These are phyloP conservation scores for Pollenia amentaria DNA, from an alignment of 2,888 invertebrate genomes.

Conservation along the genomic window DNA sequence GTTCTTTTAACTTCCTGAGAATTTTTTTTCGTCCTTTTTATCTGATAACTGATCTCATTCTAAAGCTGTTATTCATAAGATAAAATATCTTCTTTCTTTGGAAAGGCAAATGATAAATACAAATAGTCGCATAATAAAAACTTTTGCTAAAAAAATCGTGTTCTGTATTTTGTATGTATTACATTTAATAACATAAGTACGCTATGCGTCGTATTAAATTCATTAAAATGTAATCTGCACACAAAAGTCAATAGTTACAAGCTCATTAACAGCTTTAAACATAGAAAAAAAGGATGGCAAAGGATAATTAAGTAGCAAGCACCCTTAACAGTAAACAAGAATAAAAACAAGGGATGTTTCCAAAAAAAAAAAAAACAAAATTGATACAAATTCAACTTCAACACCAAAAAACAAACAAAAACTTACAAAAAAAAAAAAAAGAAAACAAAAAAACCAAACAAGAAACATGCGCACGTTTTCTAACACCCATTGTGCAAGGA, in stretches of 20 bases:
- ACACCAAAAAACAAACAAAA: conserved; percentile 1
- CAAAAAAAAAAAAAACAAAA: background rate
- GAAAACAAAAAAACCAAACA: background rate
- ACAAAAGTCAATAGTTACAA: conserved; percentile 72
- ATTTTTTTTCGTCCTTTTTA: too few species aligned
- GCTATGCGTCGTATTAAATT: conserved; percentile 31
- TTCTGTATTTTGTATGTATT: background rate
- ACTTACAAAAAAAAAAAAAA: background rate
- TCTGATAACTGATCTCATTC: too few species aligned
- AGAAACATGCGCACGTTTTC: conserved; percentile 67
- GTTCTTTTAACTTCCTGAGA: too few species aligned
- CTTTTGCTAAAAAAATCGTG: too few species aligned
- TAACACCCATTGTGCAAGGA: conserved; percentile 72
- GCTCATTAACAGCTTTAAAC: conserved; percentile 67
- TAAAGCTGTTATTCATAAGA: too few species aligned
- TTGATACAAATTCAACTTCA: background rate
- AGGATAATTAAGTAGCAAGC: conserved; percentile 51
- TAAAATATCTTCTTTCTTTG: too few species aligned
- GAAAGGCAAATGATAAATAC: too few species aligned
- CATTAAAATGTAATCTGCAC: conserved; percentile 70
- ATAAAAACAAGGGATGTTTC: background rate
- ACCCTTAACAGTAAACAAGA: conserved; percentile 38
- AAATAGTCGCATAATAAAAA: too few species aligned
- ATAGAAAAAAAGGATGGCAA: conserved; percentile 29
- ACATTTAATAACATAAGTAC: background rate